These are phyloP conservation scores for Siniperca scherzeri DNA, from an alignment of 2,797 vertebrate species.

Conservation along the genomic window DNA sequence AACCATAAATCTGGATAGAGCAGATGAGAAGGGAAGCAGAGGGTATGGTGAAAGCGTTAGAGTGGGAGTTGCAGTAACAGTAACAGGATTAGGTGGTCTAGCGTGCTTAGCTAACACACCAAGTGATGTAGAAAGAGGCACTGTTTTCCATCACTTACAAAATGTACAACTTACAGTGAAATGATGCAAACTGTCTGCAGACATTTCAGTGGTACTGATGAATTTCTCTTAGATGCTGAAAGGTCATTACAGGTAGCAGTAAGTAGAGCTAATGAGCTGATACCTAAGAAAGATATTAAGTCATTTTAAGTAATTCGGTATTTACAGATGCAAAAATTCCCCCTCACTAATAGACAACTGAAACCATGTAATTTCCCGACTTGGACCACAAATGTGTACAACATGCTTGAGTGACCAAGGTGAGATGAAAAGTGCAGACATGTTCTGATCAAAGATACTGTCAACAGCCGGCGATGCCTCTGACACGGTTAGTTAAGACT, in stretches of 20 bases:
- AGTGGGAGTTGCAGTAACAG: constrained; percentile 71
- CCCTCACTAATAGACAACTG: constrained; percentile 9
- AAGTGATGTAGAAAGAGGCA: constrained; percentile 56
- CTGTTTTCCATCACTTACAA: constrained; percentile 70
- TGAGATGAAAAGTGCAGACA: constrained; percentile 66
- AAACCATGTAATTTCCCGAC: constrained; percentile 41
- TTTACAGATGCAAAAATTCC: constrained; percentile 24
- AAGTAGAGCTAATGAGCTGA: background rate
- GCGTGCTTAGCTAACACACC: constrained; percentile 60
- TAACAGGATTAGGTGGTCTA: constrained; percentile 78
- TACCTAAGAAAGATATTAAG: background rate
- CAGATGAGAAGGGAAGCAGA: constrained; percentile 73
- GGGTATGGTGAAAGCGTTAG: constrained; percentile 78
- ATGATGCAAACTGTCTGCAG: constrained; percentile 35
- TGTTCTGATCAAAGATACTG: constrained; percentile 68
- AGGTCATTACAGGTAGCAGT: background rate
- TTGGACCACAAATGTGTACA: constrained; percentile 23
- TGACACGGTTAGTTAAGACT: constrained; percentile 59
- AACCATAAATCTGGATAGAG: constrained; percentile 71
- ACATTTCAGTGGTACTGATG: background rate
- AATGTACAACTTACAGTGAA: constrained; percentile 20
- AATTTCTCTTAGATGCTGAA: background rate
- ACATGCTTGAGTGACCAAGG: constrained; percentile 26
- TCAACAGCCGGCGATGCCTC: constrained; percentile 48
- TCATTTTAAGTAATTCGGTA: background rate